Evolutionary conservation across 1,140 invertebrate species (phyloP).

Genomic region (Cydia splendana): DNA sequence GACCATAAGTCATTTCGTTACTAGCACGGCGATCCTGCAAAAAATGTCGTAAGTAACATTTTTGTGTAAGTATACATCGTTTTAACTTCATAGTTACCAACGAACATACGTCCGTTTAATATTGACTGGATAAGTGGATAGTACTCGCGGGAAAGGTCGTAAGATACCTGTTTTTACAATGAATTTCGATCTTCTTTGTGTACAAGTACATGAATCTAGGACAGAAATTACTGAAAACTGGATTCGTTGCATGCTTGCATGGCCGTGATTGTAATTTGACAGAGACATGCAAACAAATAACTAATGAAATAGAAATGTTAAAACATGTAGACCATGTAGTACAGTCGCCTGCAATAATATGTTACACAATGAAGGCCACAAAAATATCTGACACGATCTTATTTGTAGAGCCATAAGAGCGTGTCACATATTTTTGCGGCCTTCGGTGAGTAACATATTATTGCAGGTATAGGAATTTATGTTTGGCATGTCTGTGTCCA

Average conservation of each 20-base stretch:
- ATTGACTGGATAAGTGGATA: not conserved
- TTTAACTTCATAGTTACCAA: too few relatives aligned
- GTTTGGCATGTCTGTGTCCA: too few relatives aligned
- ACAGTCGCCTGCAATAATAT: too few relatives aligned
- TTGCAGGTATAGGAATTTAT: too few relatives aligned
- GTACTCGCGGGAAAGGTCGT: not conserved
- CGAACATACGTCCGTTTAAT: not conserved
- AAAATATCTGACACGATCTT: too few relatives aligned
- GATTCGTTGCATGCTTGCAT: constrained; percentile 4
- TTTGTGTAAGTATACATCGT: not conserved
- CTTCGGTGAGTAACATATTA: too few relatives aligned
- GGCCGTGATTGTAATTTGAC: not conserved
- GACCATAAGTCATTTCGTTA: not conserved
- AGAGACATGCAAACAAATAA: constrained; percentile 15
- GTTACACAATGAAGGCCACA: too few relatives aligned
- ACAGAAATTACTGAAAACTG: not conserved
- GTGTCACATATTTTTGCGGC: too few relatives aligned
- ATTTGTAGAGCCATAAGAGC: too few relatives aligned
- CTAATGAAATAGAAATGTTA: not conserved
- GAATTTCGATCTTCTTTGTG: not conserved
- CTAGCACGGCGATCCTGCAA: not conserved
- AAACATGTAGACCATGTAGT: not conserved
- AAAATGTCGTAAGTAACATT: not conserved
- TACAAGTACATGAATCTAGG: constrained; percentile 1
- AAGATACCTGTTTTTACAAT: not conserved